These are phyloP conservation scores for Heteromurus nitidus DNA, from an alignment of 2,888 invertebrate species.

Conservation along the genomic window DNA sequence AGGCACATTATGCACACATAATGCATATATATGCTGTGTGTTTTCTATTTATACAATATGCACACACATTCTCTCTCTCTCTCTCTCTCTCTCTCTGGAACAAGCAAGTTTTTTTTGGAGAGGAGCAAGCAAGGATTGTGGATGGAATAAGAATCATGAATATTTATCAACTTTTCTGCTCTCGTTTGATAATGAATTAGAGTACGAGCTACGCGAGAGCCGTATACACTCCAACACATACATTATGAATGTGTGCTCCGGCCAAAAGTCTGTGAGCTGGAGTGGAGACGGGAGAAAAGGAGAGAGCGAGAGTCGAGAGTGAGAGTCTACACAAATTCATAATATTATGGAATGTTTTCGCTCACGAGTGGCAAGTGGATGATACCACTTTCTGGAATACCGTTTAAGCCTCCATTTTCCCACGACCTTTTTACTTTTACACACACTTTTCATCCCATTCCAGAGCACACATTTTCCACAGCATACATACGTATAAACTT, in stretches of 20 bases:
- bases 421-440: conserved; percentile 39
- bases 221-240: background rate
- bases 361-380: conserved; percentile 16
- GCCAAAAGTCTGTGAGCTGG: background rate
- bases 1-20: background rate
- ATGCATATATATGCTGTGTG: no score
- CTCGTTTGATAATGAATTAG: conserved; percentile 62
- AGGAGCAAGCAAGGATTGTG: conserved; percentile 21
- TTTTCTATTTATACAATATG: no score
- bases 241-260: conserved; percentile 12
- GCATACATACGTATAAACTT: background rate
- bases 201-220: conserved; percentile 29
- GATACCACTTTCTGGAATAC: conserved; percentile 32
- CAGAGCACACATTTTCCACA: conserved; percentile 24
- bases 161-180: conserved; percentile 62
- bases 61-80: no score
- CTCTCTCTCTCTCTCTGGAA: background rate
- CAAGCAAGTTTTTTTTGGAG: background rate
- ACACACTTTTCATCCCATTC: background rate
- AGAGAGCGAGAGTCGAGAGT: background rate
- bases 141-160: conserved; percentile 49
- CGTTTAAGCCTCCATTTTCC: conserved; percentile 36
- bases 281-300: background rate
- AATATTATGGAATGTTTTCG: conserved; percentile 8
- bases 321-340: background rate